Percentiles rank a stretch among this genome's conserved stretches.
Evolutionary conservation across 2,113 vertebrate genomes (phyloP).

Genomic region (Petromus typicus): DNA sequence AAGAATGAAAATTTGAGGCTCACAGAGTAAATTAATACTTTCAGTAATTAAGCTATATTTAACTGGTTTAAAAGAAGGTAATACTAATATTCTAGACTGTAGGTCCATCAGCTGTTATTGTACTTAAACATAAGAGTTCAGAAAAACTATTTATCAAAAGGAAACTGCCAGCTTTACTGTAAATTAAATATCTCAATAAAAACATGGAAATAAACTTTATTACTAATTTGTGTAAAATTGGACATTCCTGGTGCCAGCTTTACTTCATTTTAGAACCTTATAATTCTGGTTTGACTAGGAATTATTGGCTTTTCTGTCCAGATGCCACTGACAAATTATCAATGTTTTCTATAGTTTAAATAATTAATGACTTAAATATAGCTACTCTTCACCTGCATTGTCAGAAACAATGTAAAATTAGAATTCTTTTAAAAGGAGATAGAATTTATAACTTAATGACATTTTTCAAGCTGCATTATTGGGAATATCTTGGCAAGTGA

Average conservation of each 20-base stretch:
- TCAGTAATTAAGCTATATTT: conserved; percentile 23
- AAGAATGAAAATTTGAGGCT: conserved; percentile 69
- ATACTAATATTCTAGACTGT: conserved; percentile 13
- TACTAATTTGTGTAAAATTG: conserved; percentile 38
- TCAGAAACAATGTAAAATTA: conserved; percentile 34
- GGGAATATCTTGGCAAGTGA: conserved; percentile 41
- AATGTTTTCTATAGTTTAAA: conserved; percentile 4
- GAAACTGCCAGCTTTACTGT: conserved; percentile 27
- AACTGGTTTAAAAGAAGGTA: conserved; percentile 43
- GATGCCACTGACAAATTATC: neutral
- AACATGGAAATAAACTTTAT: conserved; percentile 1
- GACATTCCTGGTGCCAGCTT: neutral
- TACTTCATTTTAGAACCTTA: neutral
- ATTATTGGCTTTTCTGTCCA: neutral
- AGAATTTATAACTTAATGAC: neutral
- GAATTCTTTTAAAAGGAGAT: conserved; percentile 10
- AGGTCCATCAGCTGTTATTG: neutral
- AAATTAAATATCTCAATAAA: conserved; percentile 33
- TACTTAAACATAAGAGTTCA: conserved; percentile 48
- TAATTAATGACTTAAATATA: neutral
- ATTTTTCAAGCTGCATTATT: neutral
- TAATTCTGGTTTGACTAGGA: neutral
- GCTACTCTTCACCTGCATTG: neutral
- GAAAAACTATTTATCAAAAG: conserved; percentile 44
- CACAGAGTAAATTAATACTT: conserved; percentile 50